Conservation (phyloP, 2,113 vertebrate genomes). For the Trematocara unimaculatum region DNA sequence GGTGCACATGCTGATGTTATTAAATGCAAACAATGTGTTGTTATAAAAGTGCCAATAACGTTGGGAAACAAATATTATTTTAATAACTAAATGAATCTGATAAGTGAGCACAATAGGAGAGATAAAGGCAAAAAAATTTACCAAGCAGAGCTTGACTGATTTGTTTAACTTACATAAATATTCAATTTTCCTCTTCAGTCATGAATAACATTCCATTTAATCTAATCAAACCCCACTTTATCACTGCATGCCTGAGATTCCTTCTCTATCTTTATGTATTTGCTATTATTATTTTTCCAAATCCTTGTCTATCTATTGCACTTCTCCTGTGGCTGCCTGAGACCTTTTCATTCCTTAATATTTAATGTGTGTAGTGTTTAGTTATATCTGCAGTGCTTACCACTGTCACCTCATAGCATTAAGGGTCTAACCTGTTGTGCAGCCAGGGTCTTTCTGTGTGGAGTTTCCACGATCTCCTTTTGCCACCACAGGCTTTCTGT, state of each 20-base stretch:
- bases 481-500: not conserved
- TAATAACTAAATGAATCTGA: not conserved
- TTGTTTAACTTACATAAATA: not conserved
- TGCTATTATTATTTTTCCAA: not conserved
- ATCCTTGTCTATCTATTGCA: not conserved
- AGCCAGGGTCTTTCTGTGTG: fast-evolving
- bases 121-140: not conserved
- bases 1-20: not conserved
- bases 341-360: not conserved
- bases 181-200: not conserved
- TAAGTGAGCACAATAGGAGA: not conserved
- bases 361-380: not conserved
- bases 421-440: not conserved
- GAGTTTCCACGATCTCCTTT: not conserved
- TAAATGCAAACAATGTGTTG: not conserved
- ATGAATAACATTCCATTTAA: not conserved
- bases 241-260: not conserved
- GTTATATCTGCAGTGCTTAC: not conserved
- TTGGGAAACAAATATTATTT: not conserved
- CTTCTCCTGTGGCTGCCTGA: not conserved
- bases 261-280: not conserved
- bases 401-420: not conserved
- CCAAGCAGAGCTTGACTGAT: not conserved
- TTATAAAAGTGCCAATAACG: not conserved
- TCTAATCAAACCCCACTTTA: not conserved